A percentile compares a stretch with the other conserved stretches of the same genome.
phyloP scores from a whole-genome alignment of 2,797 vertebrate genomes.

The Masticophis lateralis region DNA sequence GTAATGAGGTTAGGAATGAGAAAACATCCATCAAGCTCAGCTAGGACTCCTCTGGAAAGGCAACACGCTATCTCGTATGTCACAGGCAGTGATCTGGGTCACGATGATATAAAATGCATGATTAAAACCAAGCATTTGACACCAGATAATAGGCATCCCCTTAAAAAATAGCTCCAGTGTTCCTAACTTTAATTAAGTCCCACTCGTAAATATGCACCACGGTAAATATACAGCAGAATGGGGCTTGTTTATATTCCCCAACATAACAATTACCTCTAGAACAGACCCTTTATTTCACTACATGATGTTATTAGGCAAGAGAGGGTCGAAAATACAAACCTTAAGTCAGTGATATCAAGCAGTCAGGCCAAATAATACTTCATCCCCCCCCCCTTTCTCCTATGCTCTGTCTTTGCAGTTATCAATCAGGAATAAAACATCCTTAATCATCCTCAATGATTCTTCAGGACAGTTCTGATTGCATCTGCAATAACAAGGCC shows the following conservation, averaged over 20 bases:
- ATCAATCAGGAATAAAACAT: conserved; percentile 65
- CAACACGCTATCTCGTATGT: conserved; percentile 78
- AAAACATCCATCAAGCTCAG: conserved; percentile 82
- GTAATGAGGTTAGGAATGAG: conserved; percentile 86
- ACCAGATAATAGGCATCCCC: conserved; percentile 76
- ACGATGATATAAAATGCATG: conserved; percentile 77
- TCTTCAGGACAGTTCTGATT: conserved; percentile 53
- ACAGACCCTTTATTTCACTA: conserved; percentile 72
- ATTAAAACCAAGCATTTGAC: conserved; percentile 81
- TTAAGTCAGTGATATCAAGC: conserved; percentile 57
- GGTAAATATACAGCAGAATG: conserved; percentile 73
- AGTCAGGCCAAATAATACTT: conserved; percentile 28
- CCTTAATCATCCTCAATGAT: conserved; percentile 63
- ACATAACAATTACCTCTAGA: conserved; percentile 76
- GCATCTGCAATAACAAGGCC: conserved; percentile 44
- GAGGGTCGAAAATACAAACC: conserved; percentile 68
- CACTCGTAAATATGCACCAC: conserved; percentile 75
- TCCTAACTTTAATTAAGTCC: conserved; percentile 78
- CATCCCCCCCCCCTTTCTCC: conserved; percentile 35
- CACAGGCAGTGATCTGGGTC: conserved; percentile 80
- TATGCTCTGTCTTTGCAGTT: conserved; percentile 35
- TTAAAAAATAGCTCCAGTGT: conserved; percentile 76
- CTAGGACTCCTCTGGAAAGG: conserved; percentile 77
- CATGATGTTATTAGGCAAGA: conserved; percentile 66
- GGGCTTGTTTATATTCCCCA: conserved; percentile 73